These are phyloP conservation scores for Notiomystis cincta DNA, from an alignment of 2,113 vertebrate species.

Conservation along the genomic window DNA sequence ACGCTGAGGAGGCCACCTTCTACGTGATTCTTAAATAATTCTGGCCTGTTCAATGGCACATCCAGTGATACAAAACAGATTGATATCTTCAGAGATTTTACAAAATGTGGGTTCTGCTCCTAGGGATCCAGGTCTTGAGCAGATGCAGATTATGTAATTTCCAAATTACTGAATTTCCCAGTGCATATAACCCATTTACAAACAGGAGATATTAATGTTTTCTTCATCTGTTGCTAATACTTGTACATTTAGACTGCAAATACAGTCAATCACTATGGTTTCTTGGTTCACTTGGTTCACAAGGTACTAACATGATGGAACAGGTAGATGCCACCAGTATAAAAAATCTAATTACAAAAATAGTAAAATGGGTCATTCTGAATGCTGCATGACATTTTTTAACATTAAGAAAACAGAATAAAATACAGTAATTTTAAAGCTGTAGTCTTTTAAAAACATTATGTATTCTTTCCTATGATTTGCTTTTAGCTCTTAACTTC, in stretches of 20 bases:
- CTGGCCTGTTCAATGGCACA: background rate
- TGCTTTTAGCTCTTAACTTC: constrained; percentile 3
- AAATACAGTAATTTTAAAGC: background rate
- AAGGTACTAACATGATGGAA: background rate
- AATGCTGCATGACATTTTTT: background rate
- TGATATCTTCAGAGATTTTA: background rate
- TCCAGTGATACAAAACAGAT: background rate
- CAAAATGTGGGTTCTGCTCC: background rate
- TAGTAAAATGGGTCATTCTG: background rate
- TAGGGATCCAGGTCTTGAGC: background rate
- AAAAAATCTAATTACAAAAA: background rate
- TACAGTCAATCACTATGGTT: background rate
- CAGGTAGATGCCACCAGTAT: background rate
- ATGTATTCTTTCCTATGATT: background rate
- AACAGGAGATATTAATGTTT: background rate
- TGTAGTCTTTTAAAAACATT: background rate
- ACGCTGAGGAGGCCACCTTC: background rate
- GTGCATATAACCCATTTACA: background rate
- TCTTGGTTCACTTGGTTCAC: background rate
- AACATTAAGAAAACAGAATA: background rate
- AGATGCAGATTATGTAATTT: background rate
- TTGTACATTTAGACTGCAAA: background rate
- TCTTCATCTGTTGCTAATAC: background rate
- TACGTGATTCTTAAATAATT: background rate
- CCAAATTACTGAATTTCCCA: background rate